Conservation (phyloP, 2,888 invertebrate genomes). For the Caenorhabditis drosophilae region DNA sequence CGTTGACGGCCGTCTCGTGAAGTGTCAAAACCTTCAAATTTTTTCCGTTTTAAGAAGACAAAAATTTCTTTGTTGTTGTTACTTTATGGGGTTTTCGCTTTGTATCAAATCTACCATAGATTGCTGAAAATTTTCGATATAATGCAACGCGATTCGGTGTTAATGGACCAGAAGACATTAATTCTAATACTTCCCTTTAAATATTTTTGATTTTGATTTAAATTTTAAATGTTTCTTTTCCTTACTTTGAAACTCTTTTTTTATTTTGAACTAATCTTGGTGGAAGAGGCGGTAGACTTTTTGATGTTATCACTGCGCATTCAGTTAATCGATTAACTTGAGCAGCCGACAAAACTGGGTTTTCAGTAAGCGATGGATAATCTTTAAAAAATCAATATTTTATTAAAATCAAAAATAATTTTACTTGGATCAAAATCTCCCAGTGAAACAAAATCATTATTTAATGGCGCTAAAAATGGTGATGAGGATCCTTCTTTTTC, state of each 20-base stretch:
- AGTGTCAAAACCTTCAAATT: constrained; percentile 76
- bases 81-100: constrained; percentile 95
- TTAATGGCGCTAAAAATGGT: constrained; percentile 39
- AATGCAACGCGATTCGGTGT: constrained; percentile 87
- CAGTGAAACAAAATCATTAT: constrained; percentile 49
- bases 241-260: constrained; percentile 76
- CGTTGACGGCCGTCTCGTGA: constrained; percentile 97
- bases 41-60: neutral
- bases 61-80: neutral
- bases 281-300: constrained; percentile 69
- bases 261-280: constrained; percentile 87
- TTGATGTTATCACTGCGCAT: constrained; percentile 30
- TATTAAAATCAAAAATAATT: constrained; percentile 5
- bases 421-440: constrained; percentile 54
- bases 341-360: constrained; percentile 76
- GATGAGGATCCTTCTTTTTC: constrained; percentile 45
- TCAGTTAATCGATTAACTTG: constrained; percentile 76
- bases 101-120: constrained; percentile 96
- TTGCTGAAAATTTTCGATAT: constrained; percentile 92
- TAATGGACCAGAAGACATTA: constrained; percentile 84
- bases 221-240: neutral
- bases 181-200: constrained; percentile 74
- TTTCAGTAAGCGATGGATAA: constrained; percentile 37
- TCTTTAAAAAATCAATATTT: constrained; percentile 13
- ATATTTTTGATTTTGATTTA: neutral